These are phyloP conservation scores for Xanthorhoe designata DNA, from an alignment of 2,888 invertebrate genomes.

Conservation along the genomic window DNA sequence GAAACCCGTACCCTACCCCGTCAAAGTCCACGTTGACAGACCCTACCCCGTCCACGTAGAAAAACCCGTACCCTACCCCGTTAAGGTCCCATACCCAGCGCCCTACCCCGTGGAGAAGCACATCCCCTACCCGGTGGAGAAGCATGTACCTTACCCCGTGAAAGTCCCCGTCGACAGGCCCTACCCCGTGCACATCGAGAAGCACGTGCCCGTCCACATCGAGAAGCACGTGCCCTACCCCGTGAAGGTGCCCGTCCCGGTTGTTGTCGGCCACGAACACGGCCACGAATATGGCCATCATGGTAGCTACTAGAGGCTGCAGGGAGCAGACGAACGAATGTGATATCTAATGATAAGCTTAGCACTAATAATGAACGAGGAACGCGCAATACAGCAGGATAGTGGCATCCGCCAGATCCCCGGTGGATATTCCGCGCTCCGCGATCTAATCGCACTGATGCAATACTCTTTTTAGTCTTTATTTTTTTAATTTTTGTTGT, in stretches of 20 bases:
- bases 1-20: slow-evolving; percentile 85
- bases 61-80: slow-evolving; percentile 80
- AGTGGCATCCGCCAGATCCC: slow-evolving; percentile 62
- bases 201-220: slow-evolving; percentile 87
- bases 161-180: slow-evolving; percentile 87
- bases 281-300: slow-evolving; percentile 82
- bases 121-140: slow-evolving; percentile 88
- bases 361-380: slow-evolving; percentile 72
- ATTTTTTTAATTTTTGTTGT: slow-evolving; percentile 67
- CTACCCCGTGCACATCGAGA: slow-evolving; percentile 88
- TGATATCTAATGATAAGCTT: slow-evolving; percentile 84
- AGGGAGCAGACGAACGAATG: slow-evolving; percentile 83
- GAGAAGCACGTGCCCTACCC: slow-evolving; percentile 87
- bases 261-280: slow-evolving; percentile 77
- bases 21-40: slow-evolving; percentile 87
- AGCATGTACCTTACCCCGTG: slow-evolving; percentile 88
- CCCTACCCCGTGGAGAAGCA: slow-evolving; percentile 87
- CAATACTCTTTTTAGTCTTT: slow-evolving; percentile 71
- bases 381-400: slow-evolving; percentile 65
- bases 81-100: slow-evolving; percentile 88
- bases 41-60: slow-evolving; percentile 81
- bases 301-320: slow-evolving; percentile 84
- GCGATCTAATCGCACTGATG: slow-evolving; percentile 70
- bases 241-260: slow-evolving; percentile 86
- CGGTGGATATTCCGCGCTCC: slow-evolving; percentile 59